These are phyloP conservation scores for Bruchidius siliquastri DNA, from an alignment of 2,888 invertebrate species.

Conservation along the genomic window DNA sequence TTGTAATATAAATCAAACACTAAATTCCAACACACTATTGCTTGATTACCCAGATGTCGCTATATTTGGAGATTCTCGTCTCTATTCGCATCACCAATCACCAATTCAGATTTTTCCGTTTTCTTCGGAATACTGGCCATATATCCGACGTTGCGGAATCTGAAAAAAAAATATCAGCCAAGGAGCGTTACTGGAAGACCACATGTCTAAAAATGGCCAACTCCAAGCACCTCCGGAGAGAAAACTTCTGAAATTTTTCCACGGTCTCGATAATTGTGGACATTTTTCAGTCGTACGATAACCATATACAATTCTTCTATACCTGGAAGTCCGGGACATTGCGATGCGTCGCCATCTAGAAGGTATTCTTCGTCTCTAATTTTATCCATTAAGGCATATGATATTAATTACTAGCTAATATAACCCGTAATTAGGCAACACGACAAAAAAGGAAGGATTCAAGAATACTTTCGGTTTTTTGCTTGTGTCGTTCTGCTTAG, in stretches of 20 bases:
- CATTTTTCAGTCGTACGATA: neutral
- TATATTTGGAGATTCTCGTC: too few species aligned
- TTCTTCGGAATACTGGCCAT: neutral
- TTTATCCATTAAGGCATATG: neutral
- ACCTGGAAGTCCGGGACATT: neutral
- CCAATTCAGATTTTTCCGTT: neutral
- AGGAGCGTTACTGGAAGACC: neutral
- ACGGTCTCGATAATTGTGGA: neutral
- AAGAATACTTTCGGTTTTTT: neutral
- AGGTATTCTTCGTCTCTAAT: neutral
- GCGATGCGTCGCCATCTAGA: neutral
- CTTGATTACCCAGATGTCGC: too few species aligned
- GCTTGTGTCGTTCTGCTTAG: neutral
- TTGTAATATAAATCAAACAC: too few species aligned
- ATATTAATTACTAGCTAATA: neutral
- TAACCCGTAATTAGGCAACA: neutral
- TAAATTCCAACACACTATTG: too few species aligned
- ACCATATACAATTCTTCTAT: neutral
- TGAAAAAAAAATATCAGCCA: neutral
- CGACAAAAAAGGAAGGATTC: neutral
- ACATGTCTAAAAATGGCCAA: neutral
- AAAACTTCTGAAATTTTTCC: neutral
- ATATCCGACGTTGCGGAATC: neutral
- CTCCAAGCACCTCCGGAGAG: neutral
- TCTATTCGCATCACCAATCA: too few species aligned